These are phyloP conservation scores for Cossypha polioptera DNA, from an alignment of 2,797 vertebrate species.

Conservation along the genomic window DNA sequence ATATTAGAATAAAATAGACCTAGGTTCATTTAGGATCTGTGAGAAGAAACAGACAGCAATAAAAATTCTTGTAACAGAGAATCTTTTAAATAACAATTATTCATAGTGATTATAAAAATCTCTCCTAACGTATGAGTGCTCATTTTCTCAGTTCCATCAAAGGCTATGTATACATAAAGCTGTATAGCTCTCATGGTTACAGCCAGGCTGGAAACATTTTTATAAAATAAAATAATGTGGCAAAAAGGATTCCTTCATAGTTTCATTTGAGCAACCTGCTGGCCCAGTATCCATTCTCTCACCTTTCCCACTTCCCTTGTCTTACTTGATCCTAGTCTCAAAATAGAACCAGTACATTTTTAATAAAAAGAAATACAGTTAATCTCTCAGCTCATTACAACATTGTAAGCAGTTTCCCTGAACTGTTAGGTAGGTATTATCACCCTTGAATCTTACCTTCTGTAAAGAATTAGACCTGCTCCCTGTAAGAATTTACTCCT, in stretches of 20 bases:
- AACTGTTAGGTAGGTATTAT: neutral
- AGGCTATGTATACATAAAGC: neutral
- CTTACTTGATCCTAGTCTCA: neutral
- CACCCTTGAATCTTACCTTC: neutral
- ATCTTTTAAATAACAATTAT: neutral
- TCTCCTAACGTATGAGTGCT: neutral
- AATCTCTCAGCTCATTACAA: neutral
- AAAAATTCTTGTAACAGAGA: neutral
- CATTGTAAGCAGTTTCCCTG: neutral
- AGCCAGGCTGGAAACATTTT: neutral
- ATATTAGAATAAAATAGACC: neutral
- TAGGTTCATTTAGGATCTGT: neutral
- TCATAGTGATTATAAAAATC: neutral
- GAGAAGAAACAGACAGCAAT: constrained; percentile 3
- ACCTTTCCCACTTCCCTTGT: neutral
- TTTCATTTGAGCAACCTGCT: neutral
- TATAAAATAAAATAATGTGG: neutral
- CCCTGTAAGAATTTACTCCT: neutral
- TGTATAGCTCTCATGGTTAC: neutral
- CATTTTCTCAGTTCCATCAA: neutral
- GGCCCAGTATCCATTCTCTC: neutral
- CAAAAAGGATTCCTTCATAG: neutral
- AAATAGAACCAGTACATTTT: neutral
- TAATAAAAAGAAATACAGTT: neutral
- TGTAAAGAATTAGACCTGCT: neutral